Evolutionary conservation across 2,113 vertebrate genomes (phyloP).

Genomic region (Mustela lutreola): DNA sequence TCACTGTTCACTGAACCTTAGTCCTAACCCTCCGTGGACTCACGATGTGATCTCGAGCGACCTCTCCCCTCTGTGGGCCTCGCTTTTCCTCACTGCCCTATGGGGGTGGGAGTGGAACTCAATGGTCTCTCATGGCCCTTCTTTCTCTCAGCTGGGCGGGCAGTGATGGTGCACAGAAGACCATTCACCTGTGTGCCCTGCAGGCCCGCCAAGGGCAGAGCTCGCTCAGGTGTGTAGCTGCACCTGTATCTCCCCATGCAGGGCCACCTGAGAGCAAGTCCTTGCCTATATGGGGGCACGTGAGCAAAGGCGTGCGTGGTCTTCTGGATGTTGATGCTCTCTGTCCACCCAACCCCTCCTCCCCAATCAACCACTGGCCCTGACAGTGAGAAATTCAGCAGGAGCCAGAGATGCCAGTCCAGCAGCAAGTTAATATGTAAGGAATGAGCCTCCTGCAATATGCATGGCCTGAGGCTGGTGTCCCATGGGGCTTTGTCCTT

Average conservation of each 20-base stretch:
- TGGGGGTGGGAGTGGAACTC: neutral
- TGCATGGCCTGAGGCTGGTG: slow-evolving; percentile 64
- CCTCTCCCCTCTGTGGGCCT: neutral
- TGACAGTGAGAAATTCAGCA: slow-evolving; percentile 76
- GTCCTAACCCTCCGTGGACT: neutral
- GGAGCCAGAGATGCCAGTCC: slow-evolving; percentile 55
- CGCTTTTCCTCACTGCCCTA: neutral
- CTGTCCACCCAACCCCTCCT: slow-evolving; percentile 48
- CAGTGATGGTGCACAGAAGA: neutral
- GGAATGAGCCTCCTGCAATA: slow-evolving; percentile 70
- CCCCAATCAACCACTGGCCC: slow-evolving; percentile 17
- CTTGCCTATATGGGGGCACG: neutral
- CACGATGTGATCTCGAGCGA: neutral
- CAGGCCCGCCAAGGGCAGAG: neutral
- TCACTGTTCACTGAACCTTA: neutral
- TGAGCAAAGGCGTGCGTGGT: neutral
- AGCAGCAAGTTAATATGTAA: slow-evolving; percentile 73
- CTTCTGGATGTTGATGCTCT: neutral
- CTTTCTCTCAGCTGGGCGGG: neutral
- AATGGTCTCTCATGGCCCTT: neutral
- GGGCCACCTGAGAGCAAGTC: neutral
- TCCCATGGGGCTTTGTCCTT: slow-evolving; percentile 65
- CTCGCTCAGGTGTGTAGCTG: neutral
- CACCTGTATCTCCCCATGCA: neutral
- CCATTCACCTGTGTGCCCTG: neutral